A percentile compares a stretch with the other conserved stretches of the same genome.
Conservation (phyloP, 30 jellyfish, hydroid and myxozoan species). For the Pelagia noctiluca region DNA sequence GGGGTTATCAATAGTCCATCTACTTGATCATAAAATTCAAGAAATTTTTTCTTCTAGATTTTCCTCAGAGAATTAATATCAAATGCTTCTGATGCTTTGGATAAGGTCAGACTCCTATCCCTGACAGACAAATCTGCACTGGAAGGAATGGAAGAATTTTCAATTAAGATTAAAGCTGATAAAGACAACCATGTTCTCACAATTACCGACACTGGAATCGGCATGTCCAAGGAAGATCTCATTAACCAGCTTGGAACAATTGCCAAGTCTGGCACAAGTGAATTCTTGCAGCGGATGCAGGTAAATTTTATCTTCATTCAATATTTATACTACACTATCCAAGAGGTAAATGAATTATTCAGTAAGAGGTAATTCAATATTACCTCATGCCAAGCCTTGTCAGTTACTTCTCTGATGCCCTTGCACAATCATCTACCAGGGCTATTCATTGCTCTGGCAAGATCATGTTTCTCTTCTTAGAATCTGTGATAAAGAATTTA, state of each 20-base stretch:
- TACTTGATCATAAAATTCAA: neutral
- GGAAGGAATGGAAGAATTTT: constrained; percentile 89
- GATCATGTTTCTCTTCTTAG: no score
- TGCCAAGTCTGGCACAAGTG: constrained; percentile 99
- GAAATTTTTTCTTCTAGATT: constrained; percentile 60
- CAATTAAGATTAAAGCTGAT: constrained; percentile 92
- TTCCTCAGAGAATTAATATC: constrained; percentile 99
- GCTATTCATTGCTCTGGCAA: no score
- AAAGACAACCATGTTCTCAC: constrained; percentile 88
- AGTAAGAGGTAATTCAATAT: no score
- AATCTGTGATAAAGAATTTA: no score
- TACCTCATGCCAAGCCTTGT: no score
- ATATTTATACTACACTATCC: no score
- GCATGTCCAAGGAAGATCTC: constrained; percentile 98
- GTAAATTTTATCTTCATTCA: no score
- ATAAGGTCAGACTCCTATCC: constrained; percentile 87
- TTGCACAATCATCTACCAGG: no score
- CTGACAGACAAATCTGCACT: constrained; percentile 88
- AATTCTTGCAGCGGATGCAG: constrained; percentile 90
- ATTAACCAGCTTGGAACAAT: constrained; percentile 98
- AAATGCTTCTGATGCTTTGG: constrained; percentile 99
- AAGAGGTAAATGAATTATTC: no score
- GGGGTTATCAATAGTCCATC: neutral
- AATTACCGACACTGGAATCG: constrained; percentile 99
- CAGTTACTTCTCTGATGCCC: no score